These are phyloP conservation scores for Galeruca laticollis DNA, from an alignment of 2,888 invertebrate genomes.

Conservation along the genomic window DNA sequence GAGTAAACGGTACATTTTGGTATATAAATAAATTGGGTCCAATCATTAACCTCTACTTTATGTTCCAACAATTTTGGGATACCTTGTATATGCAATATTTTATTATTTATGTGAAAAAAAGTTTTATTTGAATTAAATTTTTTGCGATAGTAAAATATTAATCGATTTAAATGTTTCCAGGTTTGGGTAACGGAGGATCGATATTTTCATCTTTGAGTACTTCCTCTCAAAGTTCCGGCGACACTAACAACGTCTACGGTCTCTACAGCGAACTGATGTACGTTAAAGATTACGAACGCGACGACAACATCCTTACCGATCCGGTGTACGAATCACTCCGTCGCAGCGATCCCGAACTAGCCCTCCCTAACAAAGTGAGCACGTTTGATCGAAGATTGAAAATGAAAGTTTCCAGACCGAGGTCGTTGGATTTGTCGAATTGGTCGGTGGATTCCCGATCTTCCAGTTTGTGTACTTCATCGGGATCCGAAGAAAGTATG, in stretches of 20 bases:
- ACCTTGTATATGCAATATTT: no score
- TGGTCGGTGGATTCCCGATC: conserved; percentile 91
- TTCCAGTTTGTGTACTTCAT: conserved; percentile 79
- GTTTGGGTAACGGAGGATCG: conserved; percentile 63
- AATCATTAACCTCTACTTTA: no score
- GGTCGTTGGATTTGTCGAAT: conserved; percentile 86
- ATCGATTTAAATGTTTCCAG: conserved; percentile 25
- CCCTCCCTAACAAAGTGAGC: conserved; percentile 85
- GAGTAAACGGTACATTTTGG: no score
- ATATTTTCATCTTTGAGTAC: conserved; percentile 71
- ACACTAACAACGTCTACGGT: conserved; percentile 88
- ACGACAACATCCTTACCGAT: conserved; percentile 77
- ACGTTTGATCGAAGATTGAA: conserved; percentile 84
- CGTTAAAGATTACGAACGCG: conserved; percentile 88
- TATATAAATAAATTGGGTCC: no score
- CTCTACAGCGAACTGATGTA: conserved; percentile 91
- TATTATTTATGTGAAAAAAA: no score
- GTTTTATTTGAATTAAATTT: no score
- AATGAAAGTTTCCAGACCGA: conserved; percentile 85
- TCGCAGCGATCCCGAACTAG: conserved; percentile 86
- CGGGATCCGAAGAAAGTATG: conserved; percentile 89
- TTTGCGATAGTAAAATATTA: no score
- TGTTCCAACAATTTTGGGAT: no score
- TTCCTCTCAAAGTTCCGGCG: conserved; percentile 73
- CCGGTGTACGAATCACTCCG: conserved; percentile 82